Evolutionary conservation across 2,113 vertebrate species (phyloP).

Genomic region (Gallinago jamesoni): DNA sequence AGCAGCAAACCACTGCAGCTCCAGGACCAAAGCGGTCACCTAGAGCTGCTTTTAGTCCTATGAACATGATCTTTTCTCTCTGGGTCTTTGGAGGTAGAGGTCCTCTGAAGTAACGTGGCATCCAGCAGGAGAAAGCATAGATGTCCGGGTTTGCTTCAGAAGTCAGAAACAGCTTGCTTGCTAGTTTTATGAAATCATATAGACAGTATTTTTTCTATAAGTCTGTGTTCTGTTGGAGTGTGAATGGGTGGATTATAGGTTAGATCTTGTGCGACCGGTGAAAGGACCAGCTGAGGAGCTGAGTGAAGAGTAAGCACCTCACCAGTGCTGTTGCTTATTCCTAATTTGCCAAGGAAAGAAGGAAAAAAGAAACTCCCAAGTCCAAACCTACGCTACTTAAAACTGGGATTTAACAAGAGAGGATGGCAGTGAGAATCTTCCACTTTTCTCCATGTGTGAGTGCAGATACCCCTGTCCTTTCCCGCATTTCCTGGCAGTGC

Average conservation of each 20-base stretch:
- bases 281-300: not conserved
- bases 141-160: not conserved
- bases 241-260: not conserved
- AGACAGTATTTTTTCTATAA: not conserved
- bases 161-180: not conserved
- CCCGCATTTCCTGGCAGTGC: not conserved
- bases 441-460: not conserved
- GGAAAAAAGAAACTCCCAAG: not conserved
- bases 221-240: not conserved
- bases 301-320: not conserved
- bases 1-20: not conserved
- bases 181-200: not conserved
- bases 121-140: not conserved
- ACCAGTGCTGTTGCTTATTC: not conserved
- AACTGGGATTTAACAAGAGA: not conserved
- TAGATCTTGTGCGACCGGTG: not conserved
- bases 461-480: not conserved
- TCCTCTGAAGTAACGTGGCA: not conserved
- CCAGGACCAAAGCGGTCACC: not conserved
- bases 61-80: not conserved
- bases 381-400: not conserved
- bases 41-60: not conserved
- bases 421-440: not conserved
- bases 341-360: not conserved
- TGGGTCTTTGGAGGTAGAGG: not conserved